phyloP scores from a whole-genome alignment of 2,113 vertebrate species.

The Ctenodactylus gundi region DNA sequence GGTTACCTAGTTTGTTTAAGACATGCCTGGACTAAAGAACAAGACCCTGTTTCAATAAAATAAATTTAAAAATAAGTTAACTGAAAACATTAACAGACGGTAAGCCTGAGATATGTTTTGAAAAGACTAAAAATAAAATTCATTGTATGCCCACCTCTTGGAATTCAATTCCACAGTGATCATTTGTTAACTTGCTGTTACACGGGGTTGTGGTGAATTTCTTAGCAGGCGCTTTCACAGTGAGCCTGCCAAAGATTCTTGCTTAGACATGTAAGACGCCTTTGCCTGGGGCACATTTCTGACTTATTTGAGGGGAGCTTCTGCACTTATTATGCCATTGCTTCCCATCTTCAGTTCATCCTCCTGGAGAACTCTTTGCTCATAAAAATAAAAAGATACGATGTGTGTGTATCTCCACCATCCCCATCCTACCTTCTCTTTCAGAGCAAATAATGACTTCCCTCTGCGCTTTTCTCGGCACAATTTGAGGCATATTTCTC shows the following conservation, averaged over 20 bases:
- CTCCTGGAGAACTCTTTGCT: neutral
- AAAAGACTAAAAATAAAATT: neutral
- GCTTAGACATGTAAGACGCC: neutral
- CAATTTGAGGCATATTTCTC: neutral
- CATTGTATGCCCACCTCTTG: neutral
- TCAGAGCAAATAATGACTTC: neutral
- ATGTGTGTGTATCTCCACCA: neutral
- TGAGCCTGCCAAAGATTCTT: neutral
- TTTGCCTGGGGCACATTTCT: neutral
- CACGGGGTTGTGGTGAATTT: neutral
- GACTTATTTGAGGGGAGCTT: neutral
- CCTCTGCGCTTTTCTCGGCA: neutral
- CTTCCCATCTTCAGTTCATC: neutral
- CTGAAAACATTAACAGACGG: neutral
- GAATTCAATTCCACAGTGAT: neutral
- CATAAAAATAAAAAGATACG: neutral
- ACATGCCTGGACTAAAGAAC: too few species aligned
- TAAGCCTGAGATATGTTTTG: neutral
- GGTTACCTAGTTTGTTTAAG: too few species aligned
- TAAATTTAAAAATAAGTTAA: too few species aligned
- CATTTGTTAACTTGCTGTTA: neutral
- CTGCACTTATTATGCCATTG: neutral
- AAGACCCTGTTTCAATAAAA: too few species aligned
- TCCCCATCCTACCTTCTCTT: neutral
- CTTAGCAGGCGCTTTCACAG: neutral